These are phyloP conservation scores for Oreohelix idahoensis DNA, from an alignment of 1,140 invertebrate genomes.

Conservation along the genomic window DNA sequence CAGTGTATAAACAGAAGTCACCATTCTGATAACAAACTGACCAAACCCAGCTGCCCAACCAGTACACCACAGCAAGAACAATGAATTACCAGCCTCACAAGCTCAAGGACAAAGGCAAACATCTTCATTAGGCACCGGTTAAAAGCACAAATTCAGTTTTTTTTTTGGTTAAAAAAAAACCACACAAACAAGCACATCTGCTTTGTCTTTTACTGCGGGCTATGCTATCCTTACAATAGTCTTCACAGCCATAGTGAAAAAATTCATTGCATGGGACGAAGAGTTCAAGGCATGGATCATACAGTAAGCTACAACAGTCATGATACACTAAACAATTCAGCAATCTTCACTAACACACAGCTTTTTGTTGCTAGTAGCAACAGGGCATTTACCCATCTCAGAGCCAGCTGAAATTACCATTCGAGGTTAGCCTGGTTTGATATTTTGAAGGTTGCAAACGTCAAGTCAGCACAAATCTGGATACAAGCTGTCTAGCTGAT, in stretches of 20 bases:
- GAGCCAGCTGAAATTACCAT: conserved; percentile 16
- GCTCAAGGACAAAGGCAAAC: neutral
- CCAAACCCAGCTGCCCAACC: neutral
- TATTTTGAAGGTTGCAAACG: neutral
- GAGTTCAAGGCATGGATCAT: neutral
- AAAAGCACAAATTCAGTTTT: neutral
- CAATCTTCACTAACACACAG: neutral
- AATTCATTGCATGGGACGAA: neutral
- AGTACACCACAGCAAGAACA: neutral
- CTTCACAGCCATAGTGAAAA: neutral
- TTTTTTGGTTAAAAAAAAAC: neutral
- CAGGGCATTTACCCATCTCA: neutral
- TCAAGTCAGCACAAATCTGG: conserved; percentile 1
- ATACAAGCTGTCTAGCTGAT: conserved; percentile 13
- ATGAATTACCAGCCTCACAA: neutral
- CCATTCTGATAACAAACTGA: neutral
- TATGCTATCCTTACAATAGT: neutral
- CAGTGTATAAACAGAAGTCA: neutral
- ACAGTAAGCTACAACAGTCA: neutral
- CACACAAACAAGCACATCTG: neutral
- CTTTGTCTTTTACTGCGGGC: neutral
- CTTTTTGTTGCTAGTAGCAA: neutral
- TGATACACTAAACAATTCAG: neutral
- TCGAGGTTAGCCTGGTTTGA: neutral
- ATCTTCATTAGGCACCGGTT: neutral